phyloP scores from a whole-genome alignment of 2,888 invertebrate genomes.

The Sycophila texana region DNA sequence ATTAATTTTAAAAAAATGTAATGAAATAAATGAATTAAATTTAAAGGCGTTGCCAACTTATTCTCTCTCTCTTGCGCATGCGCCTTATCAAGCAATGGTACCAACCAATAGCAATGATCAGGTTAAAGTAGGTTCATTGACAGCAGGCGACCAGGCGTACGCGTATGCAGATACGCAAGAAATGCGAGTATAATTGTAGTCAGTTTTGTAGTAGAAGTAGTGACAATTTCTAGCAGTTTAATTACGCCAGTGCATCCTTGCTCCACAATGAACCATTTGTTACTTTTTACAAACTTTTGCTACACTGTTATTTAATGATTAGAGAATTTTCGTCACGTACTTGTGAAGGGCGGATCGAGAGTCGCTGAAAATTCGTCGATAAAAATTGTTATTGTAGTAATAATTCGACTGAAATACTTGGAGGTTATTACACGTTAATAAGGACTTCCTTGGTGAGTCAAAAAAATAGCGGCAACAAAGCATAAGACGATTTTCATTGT shows the following conservation, averaged over 20 bases:
- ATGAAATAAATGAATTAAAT: no score
- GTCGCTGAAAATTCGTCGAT: background rate
- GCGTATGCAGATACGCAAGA: no score
- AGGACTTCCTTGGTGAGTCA: slow-evolving; percentile 39
- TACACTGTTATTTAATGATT: slow-evolving; percentile 1
- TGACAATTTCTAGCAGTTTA: background rate
- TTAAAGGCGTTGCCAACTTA: no score
- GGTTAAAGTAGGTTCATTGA: no score
- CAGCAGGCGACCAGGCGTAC: no score
- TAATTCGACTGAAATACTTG: background rate
- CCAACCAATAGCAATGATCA: no score
- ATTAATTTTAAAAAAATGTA: no score
- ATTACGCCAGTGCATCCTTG: slow-evolving; percentile 33
- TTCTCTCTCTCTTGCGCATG: no score
- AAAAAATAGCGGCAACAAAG: slow-evolving; percentile 21
- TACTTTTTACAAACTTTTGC: slow-evolving; percentile 25
- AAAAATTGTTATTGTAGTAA: background rate
- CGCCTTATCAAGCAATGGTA: no score
- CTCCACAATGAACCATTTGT: slow-evolving; percentile 38
- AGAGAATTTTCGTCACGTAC: background rate
- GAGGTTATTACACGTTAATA: slow-evolving; percentile 46
- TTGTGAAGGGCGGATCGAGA: background rate
- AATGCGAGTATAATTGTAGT: no score
- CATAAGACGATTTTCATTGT: background rate
- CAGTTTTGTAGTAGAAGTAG: no score